Evolutionary conservation across 2,888 invertebrate species (phyloP).

Genomic region (Amiota minor): DNA sequence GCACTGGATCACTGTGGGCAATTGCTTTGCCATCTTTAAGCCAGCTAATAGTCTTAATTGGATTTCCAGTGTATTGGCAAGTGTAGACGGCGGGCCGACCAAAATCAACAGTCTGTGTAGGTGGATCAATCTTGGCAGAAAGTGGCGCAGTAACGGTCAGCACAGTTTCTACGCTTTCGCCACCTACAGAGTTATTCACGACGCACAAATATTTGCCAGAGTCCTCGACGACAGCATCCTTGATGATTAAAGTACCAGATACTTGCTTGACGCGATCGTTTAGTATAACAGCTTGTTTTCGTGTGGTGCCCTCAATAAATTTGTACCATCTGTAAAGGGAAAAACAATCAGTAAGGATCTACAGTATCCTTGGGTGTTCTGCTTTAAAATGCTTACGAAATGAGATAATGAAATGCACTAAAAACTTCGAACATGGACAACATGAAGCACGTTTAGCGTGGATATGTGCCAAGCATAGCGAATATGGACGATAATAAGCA

Average conservation of each 20-base stretch:
- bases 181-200: constrained; percentile 95
- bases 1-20: constrained; percentile 85
- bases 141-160: constrained; percentile 93
- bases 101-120: constrained; percentile 93
- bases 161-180: constrained; percentile 93
- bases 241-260: constrained; percentile 93
- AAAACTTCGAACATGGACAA: neutral
- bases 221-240: constrained; percentile 92
- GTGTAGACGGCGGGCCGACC: constrained; percentile 93
- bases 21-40: constrained; percentile 92
- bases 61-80: constrained; percentile 92
- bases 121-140: constrained; percentile 90
- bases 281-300: constrained; percentile 90
- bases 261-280: constrained; percentile 93
- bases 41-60: constrained; percentile 93
- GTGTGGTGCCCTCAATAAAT: constrained; percentile 88
- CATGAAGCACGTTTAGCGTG: constrained; percentile 21
- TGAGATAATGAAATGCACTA: constrained; percentile 50
- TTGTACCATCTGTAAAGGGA: constrained; percentile 91
- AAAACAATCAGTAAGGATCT: neutral
- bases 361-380: constrained; percentile 9
- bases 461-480: neutral
- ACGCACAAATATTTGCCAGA: constrained; percentile 95
- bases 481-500: constrained; percentile 18
- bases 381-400: constrained; percentile 44